Evolutionary conservation across 2,888 invertebrate species (phyloP), one percentile per base, ranked within the genome.

Genomic region (Lycocerus yunnanus): DNA sequence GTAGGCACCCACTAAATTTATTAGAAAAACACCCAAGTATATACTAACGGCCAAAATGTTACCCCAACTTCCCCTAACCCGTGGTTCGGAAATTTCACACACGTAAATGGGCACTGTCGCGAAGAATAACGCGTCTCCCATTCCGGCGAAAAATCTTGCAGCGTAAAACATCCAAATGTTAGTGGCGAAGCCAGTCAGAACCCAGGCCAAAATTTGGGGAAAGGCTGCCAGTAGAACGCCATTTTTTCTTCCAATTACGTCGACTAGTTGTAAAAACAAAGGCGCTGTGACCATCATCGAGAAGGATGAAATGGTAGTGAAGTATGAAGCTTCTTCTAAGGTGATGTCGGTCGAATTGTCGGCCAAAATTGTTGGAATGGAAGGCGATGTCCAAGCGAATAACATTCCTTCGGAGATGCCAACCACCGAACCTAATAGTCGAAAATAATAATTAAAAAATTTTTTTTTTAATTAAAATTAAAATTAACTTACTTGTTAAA

Each of bases 1-100:
- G 83, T 88, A 90, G 8, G 90, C 90, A 15, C 91, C 91, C 79
- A 90, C 88, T 83, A 89, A 88, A 86, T 90, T 83, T 15, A 83
- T 80, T 9, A 80, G 58, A 3, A 83, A 78, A 66, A 80, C 80
- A 15, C 84, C 84, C 1, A 81, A 60, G 60, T 80, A 80, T n/a
- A 81, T 74, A n/a, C 71, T 71, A 13, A 83, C 77, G 1, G 81
- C 80, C 68, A 83, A 67, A 4, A 76, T 59, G 72, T 81, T 83
- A 5, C 83, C 83, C 82, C 82, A 84, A 18, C 79, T 80, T 21
- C 83, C 82, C 67, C 84, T 73, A 3, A 84, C 79, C 69, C 77
- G 80, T 8, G 84, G 84, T 10, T 81, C 81, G 24, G 81, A 74
- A 13, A 84, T 76, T 77, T 84, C 84, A 5, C 81, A 80, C 9